phyloP scores from a whole-genome alignment of 2,888 invertebrate species.

The Euphydryas editha region DNA sequence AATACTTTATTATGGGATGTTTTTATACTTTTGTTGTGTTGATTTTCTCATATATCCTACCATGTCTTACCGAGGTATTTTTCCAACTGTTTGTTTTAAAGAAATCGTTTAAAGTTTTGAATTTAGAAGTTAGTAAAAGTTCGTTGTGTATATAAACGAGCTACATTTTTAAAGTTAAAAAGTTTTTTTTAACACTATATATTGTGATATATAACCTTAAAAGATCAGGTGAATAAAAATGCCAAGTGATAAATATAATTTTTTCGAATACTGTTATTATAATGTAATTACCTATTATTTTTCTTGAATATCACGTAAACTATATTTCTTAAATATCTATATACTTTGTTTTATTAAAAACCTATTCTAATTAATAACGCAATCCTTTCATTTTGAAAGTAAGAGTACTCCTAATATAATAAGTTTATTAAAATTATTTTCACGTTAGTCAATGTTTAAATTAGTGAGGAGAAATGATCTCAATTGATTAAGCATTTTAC shows the following conservation, averaged over 20 bases:
- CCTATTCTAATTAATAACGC: too few species aligned
- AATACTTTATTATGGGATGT: too few species aligned
- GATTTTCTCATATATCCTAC: too few species aligned
- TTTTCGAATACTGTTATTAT: neutral
- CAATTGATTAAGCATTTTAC: neutral
- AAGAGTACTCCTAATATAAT: neutral
- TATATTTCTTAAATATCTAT: neutral
- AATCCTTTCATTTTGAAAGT: too few species aligned
- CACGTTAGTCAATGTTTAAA: neutral
- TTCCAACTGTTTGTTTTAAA: too few species aligned
- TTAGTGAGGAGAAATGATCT: slow-evolving; percentile 1
- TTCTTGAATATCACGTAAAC: too few species aligned
- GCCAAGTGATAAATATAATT: neutral
- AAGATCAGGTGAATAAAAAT: neutral
- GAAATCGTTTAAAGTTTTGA: too few species aligned
- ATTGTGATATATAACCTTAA: neutral
- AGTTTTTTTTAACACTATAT: neutral
- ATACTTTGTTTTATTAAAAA: slow-evolving; percentile 1
- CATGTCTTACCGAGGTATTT: too few species aligned
- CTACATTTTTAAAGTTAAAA: neutral
- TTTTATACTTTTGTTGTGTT: too few species aligned
- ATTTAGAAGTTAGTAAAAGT: too few species aligned
- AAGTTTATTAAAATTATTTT: neutral
- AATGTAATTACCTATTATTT: neutral
- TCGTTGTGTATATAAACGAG: too few species aligned